Conservation (phyloP, 2,888 invertebrate species). For the Chloroclysta siterata region DNA sequence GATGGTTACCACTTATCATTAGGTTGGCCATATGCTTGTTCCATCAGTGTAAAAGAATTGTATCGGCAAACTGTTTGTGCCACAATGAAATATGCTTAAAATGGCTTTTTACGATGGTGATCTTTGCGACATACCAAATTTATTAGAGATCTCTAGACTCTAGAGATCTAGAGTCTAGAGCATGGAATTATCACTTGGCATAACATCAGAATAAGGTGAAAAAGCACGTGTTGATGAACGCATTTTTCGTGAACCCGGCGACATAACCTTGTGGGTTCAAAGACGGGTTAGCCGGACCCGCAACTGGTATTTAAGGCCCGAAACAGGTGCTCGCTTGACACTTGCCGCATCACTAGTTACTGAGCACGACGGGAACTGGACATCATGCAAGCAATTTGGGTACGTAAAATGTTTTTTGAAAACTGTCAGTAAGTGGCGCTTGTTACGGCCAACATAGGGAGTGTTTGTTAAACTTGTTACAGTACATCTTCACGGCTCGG, state of each 20-base stretch:
- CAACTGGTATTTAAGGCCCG: constrained; percentile 67
- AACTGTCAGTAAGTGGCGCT: background rate
- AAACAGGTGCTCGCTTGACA: constrained; percentile 59
- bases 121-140: too few relatives aligned
- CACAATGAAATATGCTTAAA: too few relatives aligned
- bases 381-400: constrained; percentile 68
- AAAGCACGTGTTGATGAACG: constrained; percentile 29
- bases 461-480: background rate
- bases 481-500: too few relatives aligned
- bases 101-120: too few relatives aligned
- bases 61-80: too few relatives aligned
- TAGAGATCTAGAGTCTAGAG: too few relatives aligned
- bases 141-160: too few relatives aligned
- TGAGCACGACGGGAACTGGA: constrained; percentile 47
- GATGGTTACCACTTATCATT: too few relatives aligned
- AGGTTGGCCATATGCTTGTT: too few relatives aligned
- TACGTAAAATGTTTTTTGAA: constrained; percentile 54
- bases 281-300: constrained; percentile 43
- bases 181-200: too few relatives aligned
- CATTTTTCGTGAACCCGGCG: constrained; percentile 54
- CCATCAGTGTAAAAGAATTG: too few relatives aligned
- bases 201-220: constrained; percentile 17
- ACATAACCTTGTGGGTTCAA: constrained; percentile 64
- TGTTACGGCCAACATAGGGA: background rate
- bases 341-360: constrained; percentile 61